phyloP scores from a whole-genome alignment of 2,888 invertebrate species.

The Metopia argyrocephala region DNA sequence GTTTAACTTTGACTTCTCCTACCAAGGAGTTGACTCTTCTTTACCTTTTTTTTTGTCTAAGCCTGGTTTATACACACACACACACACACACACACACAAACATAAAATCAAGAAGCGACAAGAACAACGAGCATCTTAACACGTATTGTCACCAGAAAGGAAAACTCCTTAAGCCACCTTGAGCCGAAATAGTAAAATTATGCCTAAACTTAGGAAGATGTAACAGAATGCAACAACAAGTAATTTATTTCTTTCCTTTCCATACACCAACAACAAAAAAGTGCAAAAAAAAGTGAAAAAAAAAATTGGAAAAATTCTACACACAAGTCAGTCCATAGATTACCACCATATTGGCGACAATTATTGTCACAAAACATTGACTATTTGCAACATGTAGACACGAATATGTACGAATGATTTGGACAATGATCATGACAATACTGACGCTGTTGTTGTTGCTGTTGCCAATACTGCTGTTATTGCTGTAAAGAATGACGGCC shows the following conservation, averaged over 20 bases:
- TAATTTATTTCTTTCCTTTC: background rate
- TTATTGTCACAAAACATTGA: slow-evolving; percentile 67
- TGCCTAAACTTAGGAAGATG: slow-evolving; percentile 41
- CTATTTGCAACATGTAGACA: slow-evolving; percentile 65
- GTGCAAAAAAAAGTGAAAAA: slow-evolving; percentile 32
- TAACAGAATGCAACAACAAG: slow-evolving; percentile 35
- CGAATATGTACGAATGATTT: slow-evolving; percentile 63
- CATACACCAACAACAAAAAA: background rate
- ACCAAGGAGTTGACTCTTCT: slow-evolving; percentile 46
- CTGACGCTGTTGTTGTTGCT: background rate
- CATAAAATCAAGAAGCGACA: slow-evolving; percentile 52
- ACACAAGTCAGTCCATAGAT: slow-evolving; percentile 60
- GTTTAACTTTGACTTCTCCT: slow-evolving; percentile 62
- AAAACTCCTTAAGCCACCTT: slow-evolving; percentile 61
- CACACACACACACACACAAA: background rate
- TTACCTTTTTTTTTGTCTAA: background rate
- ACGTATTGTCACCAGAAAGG: slow-evolving; percentile 57
- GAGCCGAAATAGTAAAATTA: slow-evolving; percentile 32
- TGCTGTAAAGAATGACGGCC: slow-evolving; percentile 44
- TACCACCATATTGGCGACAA: slow-evolving; percentile 66
- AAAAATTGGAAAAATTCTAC: slow-evolving; percentile 48
- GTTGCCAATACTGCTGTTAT: background rate
- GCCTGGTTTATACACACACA: slow-evolving; percentile 14
- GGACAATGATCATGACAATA: slow-evolving; percentile 60
- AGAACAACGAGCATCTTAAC: slow-evolving; percentile 65